phyloP scores from a whole-genome alignment of 37 sponge, comb jelly and placozoan species.

The Halisarca cf. caerulea region DNA sequence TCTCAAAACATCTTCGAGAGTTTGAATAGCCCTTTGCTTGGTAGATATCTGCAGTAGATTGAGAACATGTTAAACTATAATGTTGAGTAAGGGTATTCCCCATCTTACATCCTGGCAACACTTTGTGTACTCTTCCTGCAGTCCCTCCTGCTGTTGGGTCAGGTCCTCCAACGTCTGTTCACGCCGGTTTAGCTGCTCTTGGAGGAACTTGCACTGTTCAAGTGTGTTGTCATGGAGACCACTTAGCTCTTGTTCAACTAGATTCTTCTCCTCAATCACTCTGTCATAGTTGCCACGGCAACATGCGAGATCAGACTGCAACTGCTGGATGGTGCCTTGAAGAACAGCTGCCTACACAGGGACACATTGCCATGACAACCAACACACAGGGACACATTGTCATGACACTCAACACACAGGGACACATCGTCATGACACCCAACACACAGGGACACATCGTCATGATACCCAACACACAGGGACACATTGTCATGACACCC shows the following conservation, averaged over 20 bases:
- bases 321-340: background rate
- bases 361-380: background rate
- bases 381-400: background rate
- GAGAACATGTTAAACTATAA: background rate
- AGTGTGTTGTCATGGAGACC: background rate
- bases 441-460: background rate
- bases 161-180: background rate
- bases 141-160: background rate
- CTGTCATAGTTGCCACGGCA: background rate
- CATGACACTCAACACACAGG: background rate
- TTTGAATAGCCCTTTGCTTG: background rate
- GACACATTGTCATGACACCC: background rate
- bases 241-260: background rate
- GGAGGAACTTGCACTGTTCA: background rate
- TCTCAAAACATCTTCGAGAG: background rate
- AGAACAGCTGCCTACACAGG: background rate
- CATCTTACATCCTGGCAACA: constrained; percentile 8
- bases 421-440: background rate
- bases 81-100: no score
- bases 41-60: background rate
- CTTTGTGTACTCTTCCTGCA: background rate
- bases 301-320: constrained; percentile 1
- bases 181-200: background rate
- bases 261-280: background rate
- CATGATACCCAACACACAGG: background rate